Percentiles rank a stretch among this genome's conserved stretches.
Conservation (phyloP, 2,888 invertebrate species). For the Sarcophaga carnaria region DNA sequence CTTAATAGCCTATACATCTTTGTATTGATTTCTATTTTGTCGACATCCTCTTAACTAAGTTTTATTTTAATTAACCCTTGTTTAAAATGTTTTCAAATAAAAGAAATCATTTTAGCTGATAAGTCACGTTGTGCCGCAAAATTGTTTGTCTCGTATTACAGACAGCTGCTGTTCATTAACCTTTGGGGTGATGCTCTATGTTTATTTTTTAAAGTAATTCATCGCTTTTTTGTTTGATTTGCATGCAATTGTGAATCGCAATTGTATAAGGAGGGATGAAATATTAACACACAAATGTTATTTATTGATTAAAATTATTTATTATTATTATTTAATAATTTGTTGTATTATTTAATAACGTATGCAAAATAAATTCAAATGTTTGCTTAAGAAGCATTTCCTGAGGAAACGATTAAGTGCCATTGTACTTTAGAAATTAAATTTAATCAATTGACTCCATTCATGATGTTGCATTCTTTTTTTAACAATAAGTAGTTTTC, state of each 20-base stretch:
- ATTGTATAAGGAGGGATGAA: slow-evolving; percentile 6
- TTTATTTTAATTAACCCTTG: slow-evolving; percentile 12
- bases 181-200: slow-evolving; percentile 49
- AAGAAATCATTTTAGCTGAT: slow-evolving; percentile 42
- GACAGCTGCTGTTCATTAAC: slow-evolving; percentile 61
- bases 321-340: too few species aligned
- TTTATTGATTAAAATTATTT: neutral
- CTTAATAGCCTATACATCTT: too few species aligned
- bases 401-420: too few species aligned
- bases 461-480: too few species aligned
- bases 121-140: slow-evolving; percentile 45
- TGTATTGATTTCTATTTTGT: neutral
- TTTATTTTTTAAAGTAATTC: neutral
- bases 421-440: too few species aligned
- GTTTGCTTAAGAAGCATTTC: too few species aligned
- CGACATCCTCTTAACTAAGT: neutral
- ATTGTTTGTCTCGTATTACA: slow-evolving; percentile 18
- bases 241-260: neutral
- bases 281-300: neutral
- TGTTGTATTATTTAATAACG: too few species aligned
- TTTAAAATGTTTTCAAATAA: slow-evolving; percentile 12
- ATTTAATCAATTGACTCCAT: too few species aligned
- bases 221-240: neutral
- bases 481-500: too few species aligned
- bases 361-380: too few species aligned